Evolutionary conservation across 2,797 vertebrate genomes (phyloP), one percentile per base, ranked within the genome.

Genomic region (Phoeniculus purpureus): DNA sequence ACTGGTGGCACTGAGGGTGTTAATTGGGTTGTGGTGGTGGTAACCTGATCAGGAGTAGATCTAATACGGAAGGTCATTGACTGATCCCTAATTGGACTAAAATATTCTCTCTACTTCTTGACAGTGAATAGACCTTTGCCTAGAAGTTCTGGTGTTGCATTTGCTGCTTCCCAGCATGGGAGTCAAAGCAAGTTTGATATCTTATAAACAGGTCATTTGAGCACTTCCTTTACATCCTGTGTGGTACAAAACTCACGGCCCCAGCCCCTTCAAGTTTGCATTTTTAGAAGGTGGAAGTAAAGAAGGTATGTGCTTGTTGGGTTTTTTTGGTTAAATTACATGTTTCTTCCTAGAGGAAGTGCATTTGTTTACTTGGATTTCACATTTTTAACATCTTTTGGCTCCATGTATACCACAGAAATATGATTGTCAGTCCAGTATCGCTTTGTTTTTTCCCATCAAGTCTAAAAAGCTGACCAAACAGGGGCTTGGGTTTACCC

Each of bases 131-230:
- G 54, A 78, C 40, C 32, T 21, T 43, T 19, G 18, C 37, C 40
- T 84, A 1, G 65, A 79, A 22, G 45, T 66, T 47, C 10, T 37
- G 43, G 37, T 15, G 0, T 51, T 40, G 31, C 7, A 45, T 89
- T 73, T 75, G 31, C 56, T 71, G 25, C 40, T 82, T 56, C 20
- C 12, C 15, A 1, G 6, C 0, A 0, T 10, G 23, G 29, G 37
- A 76, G 19, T 32, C 21, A 71, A 58, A 71, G 51, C 45, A 29
- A n/a, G 29, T 52, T 62, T 21, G 83, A 9, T 55, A 40, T 55
- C 81, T 91, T 21, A 27, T 58, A 58, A 90, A 56, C 12, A 60
- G 7, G 6, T 73, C 78, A 3, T 50, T 52, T 10, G 11, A 68
- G 21, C 31, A 20, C 61, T 90, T 75, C 23, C 21, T 67, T 51